Base-by-base conservation (phyloP, 2,797 vertebrate species). In the Tapera naevia region DNA sequence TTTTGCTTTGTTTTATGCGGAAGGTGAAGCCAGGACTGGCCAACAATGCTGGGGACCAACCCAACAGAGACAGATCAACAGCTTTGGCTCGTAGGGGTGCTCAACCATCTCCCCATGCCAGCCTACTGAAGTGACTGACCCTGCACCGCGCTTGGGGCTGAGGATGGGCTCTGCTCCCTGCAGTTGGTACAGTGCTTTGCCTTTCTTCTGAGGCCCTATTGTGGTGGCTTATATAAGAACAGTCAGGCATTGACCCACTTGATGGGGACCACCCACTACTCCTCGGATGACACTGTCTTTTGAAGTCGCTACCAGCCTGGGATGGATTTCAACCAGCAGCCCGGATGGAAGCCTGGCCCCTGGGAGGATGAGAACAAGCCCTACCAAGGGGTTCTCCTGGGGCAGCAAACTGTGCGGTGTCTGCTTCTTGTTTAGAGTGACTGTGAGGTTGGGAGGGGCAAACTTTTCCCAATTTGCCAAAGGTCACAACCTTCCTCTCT, bases 381-480 rank as follows among this genome's bases (percentile, higher is more conserved):
- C 82, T 60, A 61, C 62, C 66, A 76, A 89, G 80, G 89, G 93
- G 88, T 80, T 94, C 89, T 96, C 70, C 93, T 16, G 64, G 88
- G 80, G 41, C 30, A 94, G 85, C 82, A 64, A 74, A 57, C 80
- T 76, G 73, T 86, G 43, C 60, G 88, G 93, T 80, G 83, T 94
- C 96, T 96, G 95, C 84, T 96, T 96, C 89, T 96, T 93, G 88
- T 95, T 96, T 94, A 93, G 74, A 93, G 41, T n/a, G 64, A 87
- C 86, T 96, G 12, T 85, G 73, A 76, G 64, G 21, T 45, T 95
- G 93, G 89, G 93, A 96, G 86, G 78, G 78, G 46, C 73, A 71
- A 80, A 84, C 10, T 7, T 94, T 96, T 94, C 94, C 89, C 93
- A 93, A 41, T 94, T 96, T 95, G 67, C 86, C 37, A 56, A 58